phyloP scores from a whole-genome alignment of 2,113 vertebrate genomes.

The Varanus komodoensis region DNA sequence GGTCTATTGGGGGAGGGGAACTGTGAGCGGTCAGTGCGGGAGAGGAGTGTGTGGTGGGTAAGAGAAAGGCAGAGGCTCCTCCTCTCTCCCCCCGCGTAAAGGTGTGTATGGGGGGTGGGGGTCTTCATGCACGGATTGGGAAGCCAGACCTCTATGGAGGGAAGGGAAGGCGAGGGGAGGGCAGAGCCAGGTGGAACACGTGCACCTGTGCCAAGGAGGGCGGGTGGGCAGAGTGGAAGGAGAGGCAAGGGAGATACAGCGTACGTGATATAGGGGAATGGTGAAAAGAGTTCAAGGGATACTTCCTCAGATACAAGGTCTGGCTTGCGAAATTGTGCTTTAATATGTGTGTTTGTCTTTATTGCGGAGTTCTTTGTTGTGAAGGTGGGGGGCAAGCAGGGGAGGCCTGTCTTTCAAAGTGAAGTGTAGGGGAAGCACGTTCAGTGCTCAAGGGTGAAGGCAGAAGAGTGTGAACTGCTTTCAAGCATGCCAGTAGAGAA shows the following conservation, averaged over 20 bases:
- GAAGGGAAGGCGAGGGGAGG: no score
- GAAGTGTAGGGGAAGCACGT: not conserved
- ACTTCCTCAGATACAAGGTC: not conserved
- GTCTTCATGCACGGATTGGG: not conserved
- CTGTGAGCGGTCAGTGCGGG: not conserved
- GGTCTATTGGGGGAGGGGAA: not conserved
- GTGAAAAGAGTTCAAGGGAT: slow-evolving; percentile 46
- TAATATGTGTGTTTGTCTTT: not conserved
- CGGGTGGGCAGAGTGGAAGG: not conserved
- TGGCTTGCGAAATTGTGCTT: not conserved
- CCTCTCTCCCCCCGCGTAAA: not conserved
- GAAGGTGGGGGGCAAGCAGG: not conserved
- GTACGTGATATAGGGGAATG: slow-evolving; percentile 2
- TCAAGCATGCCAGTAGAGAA: not conserved
- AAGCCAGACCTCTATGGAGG: not conserved
- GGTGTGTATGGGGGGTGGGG: not conserved
- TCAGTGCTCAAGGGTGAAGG: not conserved
- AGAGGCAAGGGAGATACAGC: not conserved
- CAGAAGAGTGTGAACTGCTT: not conserved
- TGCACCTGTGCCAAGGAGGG: not conserved
- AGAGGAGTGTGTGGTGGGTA: not conserved
- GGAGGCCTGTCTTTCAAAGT: no score
- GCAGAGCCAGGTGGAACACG: not conserved
- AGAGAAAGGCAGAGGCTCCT: not conserved
- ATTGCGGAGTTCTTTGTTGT: not conserved